Percentiles rank a stretch among this genome's conserved stretches.
Conservation (phyloP, 2,888 invertebrate species). For the Criorhina ranunculi region DNA sequence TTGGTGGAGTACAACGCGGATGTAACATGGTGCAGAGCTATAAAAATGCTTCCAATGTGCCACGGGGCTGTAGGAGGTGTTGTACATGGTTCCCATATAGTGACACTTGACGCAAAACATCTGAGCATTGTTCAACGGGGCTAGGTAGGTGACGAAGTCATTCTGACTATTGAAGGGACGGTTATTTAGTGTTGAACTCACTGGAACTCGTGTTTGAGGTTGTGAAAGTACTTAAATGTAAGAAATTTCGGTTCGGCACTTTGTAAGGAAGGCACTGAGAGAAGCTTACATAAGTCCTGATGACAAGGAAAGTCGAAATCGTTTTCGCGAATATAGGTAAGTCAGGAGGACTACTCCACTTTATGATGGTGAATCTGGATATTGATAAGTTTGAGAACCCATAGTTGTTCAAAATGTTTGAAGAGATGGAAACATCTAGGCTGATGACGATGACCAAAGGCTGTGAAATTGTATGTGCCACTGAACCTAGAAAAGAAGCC, state of each 20-base stretch:
- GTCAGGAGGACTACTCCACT: too few species aligned
- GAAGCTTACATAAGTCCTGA: too few species aligned
- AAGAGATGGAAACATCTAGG: too few species aligned
- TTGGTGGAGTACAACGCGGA: slow-evolving; percentile 68
- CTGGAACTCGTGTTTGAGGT: slow-evolving; percentile 17
- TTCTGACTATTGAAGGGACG: slow-evolving; percentile 22
- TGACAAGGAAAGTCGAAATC: too few species aligned
- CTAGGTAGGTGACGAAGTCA: slow-evolving; percentile 38
- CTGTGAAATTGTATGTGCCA: too few species aligned
- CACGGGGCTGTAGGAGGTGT: slow-evolving; percentile 23
- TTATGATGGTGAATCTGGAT: too few species aligned
- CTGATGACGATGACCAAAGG: too few species aligned
- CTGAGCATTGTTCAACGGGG: slow-evolving; percentile 15
- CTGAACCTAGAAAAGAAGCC: too few species aligned
- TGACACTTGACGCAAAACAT: slow-evolving; percentile 46
- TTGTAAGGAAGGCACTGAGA: too few species aligned
- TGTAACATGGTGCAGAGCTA: slow-evolving; percentile 65
- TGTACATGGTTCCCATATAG: slow-evolving; percentile 5
- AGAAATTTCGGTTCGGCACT: not conserved
- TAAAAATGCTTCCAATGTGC: slow-evolving; percentile 53
- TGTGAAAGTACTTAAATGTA: not conserved
- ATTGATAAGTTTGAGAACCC: too few species aligned
- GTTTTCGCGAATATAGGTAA: too few species aligned
- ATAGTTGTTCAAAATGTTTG: too few species aligned
- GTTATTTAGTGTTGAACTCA: slow-evolving; percentile 44